These are phyloP conservation scores for Cirrhinus mrigala DNA, from an alignment of 2,797 vertebrate genomes.

Conservation along the genomic window DNA sequence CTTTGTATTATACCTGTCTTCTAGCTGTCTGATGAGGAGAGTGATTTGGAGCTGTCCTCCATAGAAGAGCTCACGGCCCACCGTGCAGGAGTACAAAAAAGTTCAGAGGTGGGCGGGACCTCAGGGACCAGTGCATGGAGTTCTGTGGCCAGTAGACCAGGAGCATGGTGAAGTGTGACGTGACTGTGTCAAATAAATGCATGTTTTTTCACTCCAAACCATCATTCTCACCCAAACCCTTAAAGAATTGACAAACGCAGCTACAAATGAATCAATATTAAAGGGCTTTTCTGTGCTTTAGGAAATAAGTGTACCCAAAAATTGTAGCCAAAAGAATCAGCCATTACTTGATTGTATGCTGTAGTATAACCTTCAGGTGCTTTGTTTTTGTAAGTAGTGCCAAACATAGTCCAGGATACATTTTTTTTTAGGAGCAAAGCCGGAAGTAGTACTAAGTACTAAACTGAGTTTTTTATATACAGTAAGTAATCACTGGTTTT, in stretches of 20 bases:
- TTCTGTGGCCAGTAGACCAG: constrained; percentile 58
- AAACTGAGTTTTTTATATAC: no score
- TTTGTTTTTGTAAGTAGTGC: constrained; percentile 19
- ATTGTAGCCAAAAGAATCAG: not conserved
- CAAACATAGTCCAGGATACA: constrained; percentile 1
- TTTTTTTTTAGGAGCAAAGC: not conserved
- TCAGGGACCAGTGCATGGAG: constrained; percentile 68
- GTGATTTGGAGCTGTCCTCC: constrained; percentile 73
- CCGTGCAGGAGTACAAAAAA: constrained; percentile 40
- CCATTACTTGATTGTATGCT: not conserved
- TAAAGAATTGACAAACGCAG: not conserved
- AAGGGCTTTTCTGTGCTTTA: not conserved
- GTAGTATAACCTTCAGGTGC: not conserved
- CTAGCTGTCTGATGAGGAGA: constrained; percentile 67
- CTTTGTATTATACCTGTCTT: constrained; percentile 17
- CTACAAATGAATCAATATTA: not conserved
- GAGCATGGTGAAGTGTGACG: constrained; percentile 68
- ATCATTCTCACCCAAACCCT: not conserved
- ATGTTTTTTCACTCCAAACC: constrained; percentile 9
- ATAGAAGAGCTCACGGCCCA: constrained; percentile 69
- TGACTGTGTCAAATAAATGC: not conserved
- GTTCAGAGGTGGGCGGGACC: constrained; percentile 59
- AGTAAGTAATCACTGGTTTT: not conserved
- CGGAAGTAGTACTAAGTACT: not conserved
- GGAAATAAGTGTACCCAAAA: not conserved